Evolutionary conservation across 2,888 invertebrate genomes (phyloP).

Genomic region (Agrotis clavis): DNA sequence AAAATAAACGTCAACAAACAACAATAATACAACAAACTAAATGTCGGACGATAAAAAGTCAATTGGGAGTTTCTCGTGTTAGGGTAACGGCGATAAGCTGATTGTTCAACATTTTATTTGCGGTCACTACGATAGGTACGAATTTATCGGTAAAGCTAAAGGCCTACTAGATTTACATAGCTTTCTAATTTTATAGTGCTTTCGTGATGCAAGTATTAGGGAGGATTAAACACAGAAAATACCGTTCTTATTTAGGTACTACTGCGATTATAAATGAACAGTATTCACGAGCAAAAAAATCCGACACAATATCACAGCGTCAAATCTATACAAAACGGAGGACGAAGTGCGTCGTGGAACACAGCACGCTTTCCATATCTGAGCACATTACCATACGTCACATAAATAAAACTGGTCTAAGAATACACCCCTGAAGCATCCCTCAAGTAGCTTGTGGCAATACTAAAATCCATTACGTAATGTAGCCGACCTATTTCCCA

Average conservation of each 20-base stretch:
- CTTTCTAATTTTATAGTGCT: neutral
- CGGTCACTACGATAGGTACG: constrained; percentile 39
- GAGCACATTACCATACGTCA: constrained; percentile 54
- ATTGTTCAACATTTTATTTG: constrained; percentile 52
- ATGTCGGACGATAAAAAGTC: constrained; percentile 69
- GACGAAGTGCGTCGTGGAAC: constrained; percentile 14
- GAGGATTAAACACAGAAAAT: neutral
- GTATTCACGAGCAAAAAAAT: neutral
- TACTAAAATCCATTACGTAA: constrained; percentile 78
- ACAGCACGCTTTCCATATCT: constrained; percentile 35
- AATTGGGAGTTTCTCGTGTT: constrained; percentile 59
- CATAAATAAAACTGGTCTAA: constrained; percentile 65
- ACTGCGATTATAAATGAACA: neutral
- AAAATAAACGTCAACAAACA: constrained; percentile 72
- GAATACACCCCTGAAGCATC: constrained; percentile 64
- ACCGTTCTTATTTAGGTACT: neutral
- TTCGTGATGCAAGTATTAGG: neutral
- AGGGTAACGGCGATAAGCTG: constrained; percentile 51
- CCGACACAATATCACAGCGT: neutral
- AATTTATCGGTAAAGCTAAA: constrained; percentile 4
- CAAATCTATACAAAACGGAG: constrained; percentile 9
- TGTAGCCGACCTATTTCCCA: constrained; percentile 77
- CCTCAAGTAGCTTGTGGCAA: constrained; percentile 66
- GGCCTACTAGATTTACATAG: no score
- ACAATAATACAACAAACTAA: constrained; percentile 73